These are phyloP conservation scores for Rhagonycha lutea DNA, from an alignment of 2,888 invertebrate species.

Conservation along the genomic window DNA sequence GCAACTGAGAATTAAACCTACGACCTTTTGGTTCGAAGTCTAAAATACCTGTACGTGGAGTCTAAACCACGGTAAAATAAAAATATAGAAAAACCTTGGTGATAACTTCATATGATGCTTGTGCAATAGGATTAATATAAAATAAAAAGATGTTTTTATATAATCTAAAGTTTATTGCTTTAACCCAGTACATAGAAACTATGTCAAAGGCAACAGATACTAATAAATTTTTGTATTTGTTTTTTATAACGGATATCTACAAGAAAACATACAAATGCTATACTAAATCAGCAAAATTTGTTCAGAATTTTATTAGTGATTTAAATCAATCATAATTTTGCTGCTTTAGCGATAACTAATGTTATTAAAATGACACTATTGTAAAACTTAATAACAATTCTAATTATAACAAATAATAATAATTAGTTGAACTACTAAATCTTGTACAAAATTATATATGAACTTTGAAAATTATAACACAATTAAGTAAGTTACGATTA, in stretches of 20 bases:
- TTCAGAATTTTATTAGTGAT: background rate
- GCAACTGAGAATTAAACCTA: too few relatives aligned
- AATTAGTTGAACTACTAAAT: slow-evolving; percentile 28
- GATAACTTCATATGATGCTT: too few relatives aligned
- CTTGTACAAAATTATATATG: slow-evolving; percentile 23
- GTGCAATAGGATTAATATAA: too few relatives aligned
- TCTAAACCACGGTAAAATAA: too few relatives aligned
- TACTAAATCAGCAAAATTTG: slow-evolving; percentile 16
- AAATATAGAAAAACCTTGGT: too few relatives aligned
- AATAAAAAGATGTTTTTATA: background rate
- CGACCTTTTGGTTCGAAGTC: too few relatives aligned
- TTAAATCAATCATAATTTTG: background rate
- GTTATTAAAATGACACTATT: slow-evolving; percentile 23
- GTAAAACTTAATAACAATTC: slow-evolving; percentile 28
- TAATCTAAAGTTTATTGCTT: slow-evolving; percentile 24
- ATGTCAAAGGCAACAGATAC: slow-evolving; percentile 27
- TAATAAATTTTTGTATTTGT: slow-evolving; percentile 21
- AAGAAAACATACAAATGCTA: slow-evolving; percentile 13
- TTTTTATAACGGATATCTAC: slow-evolving; percentile 19
- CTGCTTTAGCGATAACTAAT: background rate
- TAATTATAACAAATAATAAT: slow-evolving; percentile 30
- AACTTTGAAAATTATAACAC: slow-evolving; percentile 20
- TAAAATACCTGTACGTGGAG: too few relatives aligned
- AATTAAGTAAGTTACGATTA: slow-evolving; percentile 8
- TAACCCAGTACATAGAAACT: slow-evolving; percentile 30